Base-by-base conservation (phyloP, 2,888 invertebrate species). In the Creontiades dilutus region DNA sequence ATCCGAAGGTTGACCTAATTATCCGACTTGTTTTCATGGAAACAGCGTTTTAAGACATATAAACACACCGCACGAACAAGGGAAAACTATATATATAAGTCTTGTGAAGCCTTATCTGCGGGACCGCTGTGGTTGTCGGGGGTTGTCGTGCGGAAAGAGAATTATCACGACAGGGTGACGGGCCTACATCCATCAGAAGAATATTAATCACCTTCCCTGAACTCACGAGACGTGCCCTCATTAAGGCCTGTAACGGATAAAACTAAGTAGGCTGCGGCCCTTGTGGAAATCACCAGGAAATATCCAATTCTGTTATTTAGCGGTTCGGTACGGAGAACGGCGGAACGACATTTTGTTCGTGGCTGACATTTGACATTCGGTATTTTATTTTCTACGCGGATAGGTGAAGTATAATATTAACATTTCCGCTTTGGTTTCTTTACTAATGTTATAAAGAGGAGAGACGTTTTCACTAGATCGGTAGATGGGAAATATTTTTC, bases 101-200 rank as follows among this genome's bases (percentile, higher is more conserved):
- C 68, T 68, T 68, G 68, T 68, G 27, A 68, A 12, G 23, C 37
- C 68, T 68, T 68, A 68, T 68, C 68, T 68, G 57, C 0, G 57
- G n/a, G 57, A n/a, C 57, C 57, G 57, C 16, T 57, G 57, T n/a
- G 57, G 57, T 57, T 57, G 57, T 80, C 48, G 48, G 48, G 81
- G 37, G 81, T 13, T 48, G 81, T 52, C 52, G 52, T 55, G 52
- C 48, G 52, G 82, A 46, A 55, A 82, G 82, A 82, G 82, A 82
- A 48, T 82, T 52, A 82, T 82, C 82, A 82, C 82, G 82, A 82
- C 82, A 82, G 82, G 82, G 82, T 82, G 82, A 82, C 82, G 52
- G 82, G 82, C 52, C 52, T 23, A 82, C 82, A 82, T 82, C 82
- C 82, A 55, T 82, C 82, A 82, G 82, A 48, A 82, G 82, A 82